Evolutionary conservation across 1,140 invertebrate genomes (phyloP).

Genomic region (Leptinotarsa defecta): DNA sequence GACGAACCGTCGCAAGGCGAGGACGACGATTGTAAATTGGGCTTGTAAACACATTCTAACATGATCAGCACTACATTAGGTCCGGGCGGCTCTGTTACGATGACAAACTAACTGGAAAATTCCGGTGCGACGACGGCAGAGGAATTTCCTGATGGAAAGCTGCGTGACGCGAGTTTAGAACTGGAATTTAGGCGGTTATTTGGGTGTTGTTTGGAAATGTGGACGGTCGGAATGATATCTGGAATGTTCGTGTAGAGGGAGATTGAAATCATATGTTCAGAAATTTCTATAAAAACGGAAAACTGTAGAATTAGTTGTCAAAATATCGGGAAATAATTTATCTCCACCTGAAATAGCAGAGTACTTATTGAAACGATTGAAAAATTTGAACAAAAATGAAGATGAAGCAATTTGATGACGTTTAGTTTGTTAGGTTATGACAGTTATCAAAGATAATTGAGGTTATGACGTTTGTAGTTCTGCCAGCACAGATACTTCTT

Average conservation of each 20-base stretch:
- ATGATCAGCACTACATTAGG: conserved; percentile 57
- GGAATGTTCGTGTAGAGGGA: neutral
- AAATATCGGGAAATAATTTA: no score
- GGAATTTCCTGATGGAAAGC: neutral
- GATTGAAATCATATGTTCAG: no score
- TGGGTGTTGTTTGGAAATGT: neutral
- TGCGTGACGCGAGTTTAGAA: neutral
- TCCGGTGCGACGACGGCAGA: neutral
- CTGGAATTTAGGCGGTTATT: neutral
- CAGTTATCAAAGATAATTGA: no score
- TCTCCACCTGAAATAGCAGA: no score
- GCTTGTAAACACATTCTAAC: conserved; percentile 57
- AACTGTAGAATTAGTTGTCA: no score
- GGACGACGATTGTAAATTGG: conserved; percentile 55
- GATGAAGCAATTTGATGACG: no score
- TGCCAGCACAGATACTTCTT: no score
- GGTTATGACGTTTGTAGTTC: no score
- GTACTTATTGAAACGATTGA: no score
- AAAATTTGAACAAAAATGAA: no score
- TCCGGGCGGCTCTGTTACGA: conserved; percentile 43
- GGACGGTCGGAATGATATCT: neutral
- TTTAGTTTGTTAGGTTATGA: no score
- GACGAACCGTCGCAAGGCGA: conserved; percentile 49
- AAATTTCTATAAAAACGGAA: no score
- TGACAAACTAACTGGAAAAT: conserved; percentile 43